Conservation (phyloP, 2,888 invertebrate genomes). For the Phortica okadai region DNA sequence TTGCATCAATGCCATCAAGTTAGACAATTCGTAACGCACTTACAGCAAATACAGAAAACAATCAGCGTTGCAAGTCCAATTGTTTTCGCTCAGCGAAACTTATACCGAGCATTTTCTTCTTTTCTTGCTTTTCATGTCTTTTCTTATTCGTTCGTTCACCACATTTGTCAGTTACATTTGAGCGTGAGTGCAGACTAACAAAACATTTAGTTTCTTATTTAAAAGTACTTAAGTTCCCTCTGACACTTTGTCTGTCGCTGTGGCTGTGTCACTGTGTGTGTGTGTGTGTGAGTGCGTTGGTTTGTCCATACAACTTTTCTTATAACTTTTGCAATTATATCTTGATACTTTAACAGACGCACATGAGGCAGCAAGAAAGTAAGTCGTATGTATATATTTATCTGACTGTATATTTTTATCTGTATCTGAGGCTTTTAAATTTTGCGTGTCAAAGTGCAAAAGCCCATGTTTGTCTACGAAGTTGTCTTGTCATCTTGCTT, state of each 20-base stretch:
- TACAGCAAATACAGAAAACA: background rate
- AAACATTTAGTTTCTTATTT: conserved; percentile 20
- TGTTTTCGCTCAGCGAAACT: background rate
- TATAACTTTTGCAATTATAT: conserved; percentile 63
- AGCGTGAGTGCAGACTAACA: conserved; percentile 4
- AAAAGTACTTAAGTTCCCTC: conserved; percentile 10
- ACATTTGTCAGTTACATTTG: background rate
- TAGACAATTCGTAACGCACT: background rate
- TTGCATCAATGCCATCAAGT: background rate
- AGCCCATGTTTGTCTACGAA: background rate
- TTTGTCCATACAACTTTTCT: background rate
- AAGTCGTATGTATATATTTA: background rate
- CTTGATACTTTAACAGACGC: conserved; percentile 37
- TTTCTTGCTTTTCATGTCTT: background rate
- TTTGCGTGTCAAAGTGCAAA: background rate
- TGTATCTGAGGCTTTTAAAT: background rate
- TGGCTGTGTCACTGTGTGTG: background rate
- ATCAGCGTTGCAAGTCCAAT: background rate
- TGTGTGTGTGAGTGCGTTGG: background rate
- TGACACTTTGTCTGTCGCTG: background rate
- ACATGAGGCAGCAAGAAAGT: background rate
- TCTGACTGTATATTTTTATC: background rate
- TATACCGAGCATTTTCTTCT: background rate
- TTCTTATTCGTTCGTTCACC: background rate
- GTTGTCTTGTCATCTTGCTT: background rate